A percentile compares a stretch with the other conserved stretches of the same genome.
Evolutionary conservation across 2,113 vertebrate species (phyloP).

Genomic region (Varanus salvator): DNA sequence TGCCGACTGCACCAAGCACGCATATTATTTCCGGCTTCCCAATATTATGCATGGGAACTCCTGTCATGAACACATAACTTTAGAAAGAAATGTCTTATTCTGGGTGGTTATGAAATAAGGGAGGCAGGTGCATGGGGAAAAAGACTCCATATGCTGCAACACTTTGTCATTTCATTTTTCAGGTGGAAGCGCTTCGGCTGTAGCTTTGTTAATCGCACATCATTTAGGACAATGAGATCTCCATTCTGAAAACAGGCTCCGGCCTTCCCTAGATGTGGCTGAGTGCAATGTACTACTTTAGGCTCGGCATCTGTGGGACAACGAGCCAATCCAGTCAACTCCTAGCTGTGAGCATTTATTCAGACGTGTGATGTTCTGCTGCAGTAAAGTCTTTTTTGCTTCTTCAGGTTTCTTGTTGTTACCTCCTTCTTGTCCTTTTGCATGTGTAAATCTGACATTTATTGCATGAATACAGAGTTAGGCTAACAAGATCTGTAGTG

Average conservation of each 20-base stretch:
- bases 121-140: background rate
- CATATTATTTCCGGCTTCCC: background rate
- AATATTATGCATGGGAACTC: background rate
- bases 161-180: background rate
- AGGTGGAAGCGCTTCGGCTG: background rate
- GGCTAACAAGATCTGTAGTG: too few species aligned
- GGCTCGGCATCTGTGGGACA: too few species aligned
- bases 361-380: too few species aligned
- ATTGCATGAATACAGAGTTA: too few species aligned
- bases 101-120: background rate
- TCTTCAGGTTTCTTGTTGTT: too few species aligned
- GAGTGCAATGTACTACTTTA: too few species aligned
- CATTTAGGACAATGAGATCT: background rate
- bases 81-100: background rate
- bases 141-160: background rate
- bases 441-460: too few species aligned
- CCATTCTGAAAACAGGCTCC: background rate
- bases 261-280: background rate
- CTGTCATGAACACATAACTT: background rate
- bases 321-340: too few species aligned
- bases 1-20: background rate
- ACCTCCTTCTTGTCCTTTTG: too few species aligned
- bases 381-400: too few species aligned
- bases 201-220: background rate
- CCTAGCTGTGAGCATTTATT: too few species aligned